Conservation (phyloP, 2,113 vertebrate genomes). For the Apodemus speciosus region DNA sequence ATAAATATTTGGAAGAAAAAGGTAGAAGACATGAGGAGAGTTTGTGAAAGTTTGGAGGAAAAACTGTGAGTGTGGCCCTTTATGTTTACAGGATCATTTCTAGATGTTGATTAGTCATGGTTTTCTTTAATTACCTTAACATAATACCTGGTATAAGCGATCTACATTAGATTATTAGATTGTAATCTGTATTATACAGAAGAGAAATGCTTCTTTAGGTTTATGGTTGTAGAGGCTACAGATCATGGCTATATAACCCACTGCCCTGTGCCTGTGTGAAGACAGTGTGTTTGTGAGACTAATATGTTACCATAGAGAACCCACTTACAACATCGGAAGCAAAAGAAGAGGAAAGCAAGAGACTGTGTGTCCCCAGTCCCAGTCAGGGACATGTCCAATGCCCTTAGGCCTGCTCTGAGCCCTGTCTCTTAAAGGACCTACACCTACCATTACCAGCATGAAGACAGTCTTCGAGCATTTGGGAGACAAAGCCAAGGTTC, state of each 20-base stretch:
- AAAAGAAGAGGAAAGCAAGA: not conserved
- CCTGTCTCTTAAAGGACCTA: not conserved
- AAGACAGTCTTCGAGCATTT: not conserved
- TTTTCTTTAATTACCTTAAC: not conserved
- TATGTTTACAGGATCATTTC: slow-evolving; percentile 15
- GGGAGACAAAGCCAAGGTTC: not conserved
- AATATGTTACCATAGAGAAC: not conserved
- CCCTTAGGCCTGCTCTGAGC: not conserved
- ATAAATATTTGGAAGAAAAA: slow-evolving; percentile 18
- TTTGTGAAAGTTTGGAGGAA: slow-evolving; percentile 24
- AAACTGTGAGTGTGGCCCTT: slow-evolving; percentile 74
- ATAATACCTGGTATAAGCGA: not conserved
- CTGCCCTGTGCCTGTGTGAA: not conserved
- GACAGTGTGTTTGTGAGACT: not conserved
- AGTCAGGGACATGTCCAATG: no score
- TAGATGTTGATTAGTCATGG: not conserved
- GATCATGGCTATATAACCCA: no score
- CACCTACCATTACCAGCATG: not conserved
- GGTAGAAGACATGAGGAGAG: slow-evolving; percentile 31
- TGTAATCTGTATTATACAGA: not conserved
- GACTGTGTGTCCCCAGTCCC: not conserved
- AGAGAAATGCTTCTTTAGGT: not conserved
- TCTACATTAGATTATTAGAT: no score
- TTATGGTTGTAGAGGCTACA: not conserved
- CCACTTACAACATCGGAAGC: not conserved